Evolutionary conservation across 2,797 vertebrate genomes (phyloP), one percentile per base, ranked within the genome.

Genomic region (Rallus crepitans): DNA sequence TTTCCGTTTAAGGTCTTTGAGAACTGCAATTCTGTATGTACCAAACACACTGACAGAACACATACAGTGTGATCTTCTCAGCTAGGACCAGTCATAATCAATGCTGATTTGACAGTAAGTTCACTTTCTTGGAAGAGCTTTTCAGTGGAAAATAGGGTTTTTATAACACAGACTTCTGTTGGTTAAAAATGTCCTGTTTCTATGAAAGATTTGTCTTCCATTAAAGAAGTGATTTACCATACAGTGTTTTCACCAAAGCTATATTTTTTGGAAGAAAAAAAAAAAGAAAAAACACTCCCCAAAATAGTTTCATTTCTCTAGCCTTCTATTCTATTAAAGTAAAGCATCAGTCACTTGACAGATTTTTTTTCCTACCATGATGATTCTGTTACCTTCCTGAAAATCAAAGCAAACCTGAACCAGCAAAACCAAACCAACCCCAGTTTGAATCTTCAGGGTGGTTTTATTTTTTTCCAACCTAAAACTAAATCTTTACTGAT

Each of bases 201-300:
- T 31, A 7, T 8, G 11, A 65, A 1, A 33, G 11, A 64, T 45
- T 72, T 77, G 6, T 40, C 8, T 69, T 69, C 39, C 6, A 47
- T 47, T 45, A 14, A 82, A 86, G 72, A 12, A 20, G 2, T 3
- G 8, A 23, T 28, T 68, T 68, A 24, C 17, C 5, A 47, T 42
- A 60, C 31, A 25, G 4, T 50, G 6, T 65, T 78, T 31, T 61
- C n/a, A 53, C 6, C 25, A 89, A 75, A 52, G 5, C 5, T 2
- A 6, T 40, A 1, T 17, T 19, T 24, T 0, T 25, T 8, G 0
- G 0, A 24, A 1, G 4, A 0, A 0, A 47, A 45, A 47, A 37
- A 47, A 7, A n/a, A 18, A 63, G 31, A 42, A 52, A 21, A 3
- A n/a, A 1, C 5, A 9, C 11, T 6, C 7, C 9, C 13, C 3